Conservation (phyloP, 1,140 invertebrate species). For the Ips nitidus region DNA sequence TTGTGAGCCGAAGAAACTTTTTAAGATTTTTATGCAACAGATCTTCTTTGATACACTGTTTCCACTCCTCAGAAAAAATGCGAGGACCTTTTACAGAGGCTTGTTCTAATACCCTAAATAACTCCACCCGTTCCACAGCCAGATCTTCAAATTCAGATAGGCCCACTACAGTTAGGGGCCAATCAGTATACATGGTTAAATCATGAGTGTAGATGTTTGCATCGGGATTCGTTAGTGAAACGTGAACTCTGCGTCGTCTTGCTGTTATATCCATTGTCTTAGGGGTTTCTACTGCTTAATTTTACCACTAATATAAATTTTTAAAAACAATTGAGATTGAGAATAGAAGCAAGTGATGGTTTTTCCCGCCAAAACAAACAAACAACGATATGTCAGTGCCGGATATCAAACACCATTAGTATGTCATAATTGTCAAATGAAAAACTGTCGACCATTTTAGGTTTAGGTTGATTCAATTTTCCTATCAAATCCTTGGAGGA, state of each 20-base stretch:
- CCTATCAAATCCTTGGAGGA: no score
- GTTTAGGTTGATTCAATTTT: no score
- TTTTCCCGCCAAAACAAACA: no score
- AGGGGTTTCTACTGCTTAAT: background rate
- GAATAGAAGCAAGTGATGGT: no score
- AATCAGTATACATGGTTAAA: slow-evolving; percentile 77
- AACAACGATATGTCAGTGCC: no score
- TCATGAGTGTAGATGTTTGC: slow-evolving; percentile 66
- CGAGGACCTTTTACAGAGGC: slow-evolving; percentile 64
- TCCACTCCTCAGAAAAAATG: slow-evolving; percentile 72
- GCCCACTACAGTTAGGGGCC: slow-evolving; percentile 73
- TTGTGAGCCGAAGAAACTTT: slow-evolving; percentile 52
- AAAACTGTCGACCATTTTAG: no score
- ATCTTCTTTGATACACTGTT: slow-evolving; percentile 66
- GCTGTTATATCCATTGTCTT: slow-evolving; percentile 44
- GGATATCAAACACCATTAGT: no score
- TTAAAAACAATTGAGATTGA: no score
- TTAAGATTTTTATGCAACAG: slow-evolving; percentile 70
- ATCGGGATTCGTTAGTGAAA: slow-evolving; percentile 36
- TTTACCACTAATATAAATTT: background rate
- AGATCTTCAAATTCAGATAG: slow-evolving; percentile 86
- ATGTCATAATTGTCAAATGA: no score
- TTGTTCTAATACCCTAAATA: slow-evolving; percentile 73
- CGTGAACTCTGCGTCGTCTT: slow-evolving; percentile 36
- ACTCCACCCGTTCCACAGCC: slow-evolving; percentile 80